These are phyloP conservation scores for Subanguina moxae DNA, from an alignment of 1,140 invertebrate species.

Conservation along the genomic window DNA sequence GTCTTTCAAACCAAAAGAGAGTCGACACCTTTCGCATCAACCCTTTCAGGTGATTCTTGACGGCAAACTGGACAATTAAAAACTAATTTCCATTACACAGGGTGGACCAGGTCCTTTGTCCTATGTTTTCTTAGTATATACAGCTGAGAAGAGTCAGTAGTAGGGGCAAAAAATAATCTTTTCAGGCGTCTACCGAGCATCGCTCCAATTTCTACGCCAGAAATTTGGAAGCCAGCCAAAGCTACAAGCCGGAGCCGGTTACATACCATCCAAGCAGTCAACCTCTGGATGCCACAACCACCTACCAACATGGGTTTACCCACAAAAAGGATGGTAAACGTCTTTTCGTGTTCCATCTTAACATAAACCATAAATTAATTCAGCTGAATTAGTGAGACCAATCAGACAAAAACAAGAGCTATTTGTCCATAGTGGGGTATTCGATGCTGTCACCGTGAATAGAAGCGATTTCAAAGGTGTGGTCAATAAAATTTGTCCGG, in stretches of 20 bases:
- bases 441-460: not conserved
- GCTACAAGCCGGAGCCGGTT: not conserved
- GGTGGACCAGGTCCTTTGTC: no score
- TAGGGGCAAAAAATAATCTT: no score
- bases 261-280: conserved; percentile 1
- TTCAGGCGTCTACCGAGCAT: conserved; percentile 12
- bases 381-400: not conserved
- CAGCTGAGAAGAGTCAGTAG: no score
- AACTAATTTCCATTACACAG: no score
- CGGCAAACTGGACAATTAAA: not conserved
- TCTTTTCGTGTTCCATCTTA: not conserved
- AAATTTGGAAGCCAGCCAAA: not conserved
- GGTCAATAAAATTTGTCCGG: conserved; percentile 8
- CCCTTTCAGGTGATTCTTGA: not conserved
- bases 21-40: not conserved
- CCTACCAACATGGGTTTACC: conserved; percentile 2
- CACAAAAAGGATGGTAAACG: conserved; percentile 1
- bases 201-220: conserved; percentile 2
- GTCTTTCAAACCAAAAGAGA: not conserved
- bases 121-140: no score
- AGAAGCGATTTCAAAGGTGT: not conserved
- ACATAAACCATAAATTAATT: not conserved
- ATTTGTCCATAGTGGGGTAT: not conserved
- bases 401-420: not conserved
- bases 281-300: not conserved